phyloP scores from a whole-genome alignment of 2,113 vertebrate genomes.

The Thryonomys swinderianus region DNA sequence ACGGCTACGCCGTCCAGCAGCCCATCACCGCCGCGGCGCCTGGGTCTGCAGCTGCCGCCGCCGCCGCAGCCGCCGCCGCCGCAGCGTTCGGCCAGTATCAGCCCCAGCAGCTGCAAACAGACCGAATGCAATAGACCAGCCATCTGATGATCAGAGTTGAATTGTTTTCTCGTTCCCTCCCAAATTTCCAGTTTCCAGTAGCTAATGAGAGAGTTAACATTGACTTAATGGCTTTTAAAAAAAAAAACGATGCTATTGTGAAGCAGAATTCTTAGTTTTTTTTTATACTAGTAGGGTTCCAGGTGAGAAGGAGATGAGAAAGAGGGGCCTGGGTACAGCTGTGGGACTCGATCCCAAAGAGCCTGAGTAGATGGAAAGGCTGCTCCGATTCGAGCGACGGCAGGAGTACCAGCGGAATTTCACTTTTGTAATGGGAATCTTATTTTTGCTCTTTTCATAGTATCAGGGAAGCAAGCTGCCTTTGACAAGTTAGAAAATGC shows the following conservation, averaged over 20 bases:
- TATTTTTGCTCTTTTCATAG: constrained; percentile 84
- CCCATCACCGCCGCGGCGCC: constrained; percentile 92
- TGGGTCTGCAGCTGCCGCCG: constrained; percentile 91
- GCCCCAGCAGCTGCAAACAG: constrained; percentile 97
- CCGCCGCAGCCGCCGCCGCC: constrained; percentile 91
- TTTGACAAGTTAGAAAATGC: constrained; percentile 92
- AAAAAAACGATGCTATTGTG: constrained; percentile 73
- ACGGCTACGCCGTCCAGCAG: constrained; percentile 96
- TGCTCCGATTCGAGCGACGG: constrained; percentile 73
- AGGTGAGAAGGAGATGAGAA: constrained; percentile 68
- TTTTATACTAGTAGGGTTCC: constrained; percentile 79
- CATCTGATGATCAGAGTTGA: constrained; percentile 76
- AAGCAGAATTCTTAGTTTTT: constrained; percentile 75
- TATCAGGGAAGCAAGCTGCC: constrained; percentile 97
- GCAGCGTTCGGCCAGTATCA: constrained; percentile 97
- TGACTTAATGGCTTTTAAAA: constrained; percentile 85
- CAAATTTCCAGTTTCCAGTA: constrained; percentile 84
- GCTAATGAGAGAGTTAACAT: constrained; percentile 78
- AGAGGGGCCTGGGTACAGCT: constrained; percentile 70
- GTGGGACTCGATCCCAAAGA: constrained; percentile 82
- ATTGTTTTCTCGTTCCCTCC: constrained; percentile 76
- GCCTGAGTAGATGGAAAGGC: constrained; percentile 74
- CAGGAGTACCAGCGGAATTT: constrained; percentile 79
- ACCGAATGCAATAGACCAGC: constrained; percentile 97
- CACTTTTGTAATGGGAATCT: constrained; percentile 67